Evolutionary conservation across 2,888 invertebrate genomes (phyloP).

Genomic region (Lochmaea crataegi): DNA sequence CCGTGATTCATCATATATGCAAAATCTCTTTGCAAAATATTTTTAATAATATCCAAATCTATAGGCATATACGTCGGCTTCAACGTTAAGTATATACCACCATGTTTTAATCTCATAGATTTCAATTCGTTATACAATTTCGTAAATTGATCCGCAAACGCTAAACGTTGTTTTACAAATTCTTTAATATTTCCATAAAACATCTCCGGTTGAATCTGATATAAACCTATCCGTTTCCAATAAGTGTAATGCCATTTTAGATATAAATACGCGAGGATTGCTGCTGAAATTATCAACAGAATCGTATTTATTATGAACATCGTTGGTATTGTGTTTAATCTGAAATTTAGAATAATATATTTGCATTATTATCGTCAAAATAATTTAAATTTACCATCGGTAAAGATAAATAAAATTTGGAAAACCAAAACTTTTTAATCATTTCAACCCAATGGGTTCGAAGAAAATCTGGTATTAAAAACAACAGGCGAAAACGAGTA

Average conservation of each 20-base stretch:
- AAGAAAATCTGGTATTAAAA: too few relatives aligned
- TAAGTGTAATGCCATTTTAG: slow-evolving; percentile 48
- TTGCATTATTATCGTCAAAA: too few relatives aligned
- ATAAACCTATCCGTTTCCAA: slow-evolving; percentile 55
- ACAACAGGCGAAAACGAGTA: too few relatives aligned
- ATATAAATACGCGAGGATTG: slow-evolving; percentile 8
- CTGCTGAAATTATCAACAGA: background rate
- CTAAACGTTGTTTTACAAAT: slow-evolving; percentile 18
- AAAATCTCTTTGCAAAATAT: slow-evolving; percentile 60
- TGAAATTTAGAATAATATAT: background rate
- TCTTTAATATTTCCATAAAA: slow-evolving; percentile 35
- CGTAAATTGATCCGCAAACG: slow-evolving; percentile 26
- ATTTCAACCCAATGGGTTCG: too few relatives aligned
- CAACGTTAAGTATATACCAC: slow-evolving; percentile 50
- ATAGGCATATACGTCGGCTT: slow-evolving; percentile 56
- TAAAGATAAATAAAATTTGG: too few relatives aligned
- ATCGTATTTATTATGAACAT: background rate
- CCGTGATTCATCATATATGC: slow-evolving; percentile 58
- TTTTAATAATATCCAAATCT: slow-evolving; percentile 58
- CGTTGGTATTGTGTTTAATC: background rate
- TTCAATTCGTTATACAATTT: slow-evolving; percentile 46
- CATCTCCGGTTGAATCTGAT: slow-evolving; percentile 38
- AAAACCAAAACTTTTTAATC: too few relatives aligned
- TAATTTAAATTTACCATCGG: too few relatives aligned
- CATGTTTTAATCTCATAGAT: slow-evolving; percentile 45